phyloP scores from a whole-genome alignment of 2,888 invertebrate genomes.

The Gasteruption jaculator region DNA sequence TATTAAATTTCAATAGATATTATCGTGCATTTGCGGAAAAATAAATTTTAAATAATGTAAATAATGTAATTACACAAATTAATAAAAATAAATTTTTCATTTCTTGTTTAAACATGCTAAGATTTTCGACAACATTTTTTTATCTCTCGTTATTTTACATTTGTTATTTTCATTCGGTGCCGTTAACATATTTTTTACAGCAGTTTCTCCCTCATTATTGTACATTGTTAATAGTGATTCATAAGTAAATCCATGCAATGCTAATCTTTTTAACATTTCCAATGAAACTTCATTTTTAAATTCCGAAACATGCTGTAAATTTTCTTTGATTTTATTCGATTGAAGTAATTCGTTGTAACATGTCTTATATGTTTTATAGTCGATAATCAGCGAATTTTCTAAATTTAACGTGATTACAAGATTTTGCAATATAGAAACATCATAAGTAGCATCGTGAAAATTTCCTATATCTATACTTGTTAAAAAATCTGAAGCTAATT shows the following conservation, averaged over 20 bases:
- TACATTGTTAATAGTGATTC: no score
- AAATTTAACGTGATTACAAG: constrained; percentile 11
- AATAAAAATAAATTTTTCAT: no score
- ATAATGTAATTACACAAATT: no score
- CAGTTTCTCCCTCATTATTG: no score
- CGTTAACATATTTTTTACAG: constrained; percentile 14
- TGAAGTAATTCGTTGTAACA: constrained; percentile 13
- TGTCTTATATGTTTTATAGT: constrained; percentile 8
- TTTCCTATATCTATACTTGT: constrained; percentile 8
- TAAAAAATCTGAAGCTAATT: constrained; percentile 9
- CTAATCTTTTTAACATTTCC: constrained; percentile 18
- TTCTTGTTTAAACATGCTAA: no score
- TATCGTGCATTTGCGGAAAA: no score
- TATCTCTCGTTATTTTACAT: no score
- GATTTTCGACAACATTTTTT: no score
- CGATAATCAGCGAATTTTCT: constrained; percentile 6
- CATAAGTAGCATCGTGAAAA: constrained; percentile 17
- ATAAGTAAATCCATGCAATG: no score
- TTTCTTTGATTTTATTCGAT: constrained; percentile 14
- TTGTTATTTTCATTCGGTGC: constrained; percentile 13
- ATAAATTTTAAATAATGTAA: no score
- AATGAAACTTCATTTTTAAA: constrained; percentile 11
- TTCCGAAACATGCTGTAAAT: constrained; percentile 12
- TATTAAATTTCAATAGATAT: no score
- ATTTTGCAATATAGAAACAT: constrained; percentile 11